Evolutionary conservation across 92 coral and sea anemone genomes (phyloP).

Genomic region (Actinostola sp.): DNA sequence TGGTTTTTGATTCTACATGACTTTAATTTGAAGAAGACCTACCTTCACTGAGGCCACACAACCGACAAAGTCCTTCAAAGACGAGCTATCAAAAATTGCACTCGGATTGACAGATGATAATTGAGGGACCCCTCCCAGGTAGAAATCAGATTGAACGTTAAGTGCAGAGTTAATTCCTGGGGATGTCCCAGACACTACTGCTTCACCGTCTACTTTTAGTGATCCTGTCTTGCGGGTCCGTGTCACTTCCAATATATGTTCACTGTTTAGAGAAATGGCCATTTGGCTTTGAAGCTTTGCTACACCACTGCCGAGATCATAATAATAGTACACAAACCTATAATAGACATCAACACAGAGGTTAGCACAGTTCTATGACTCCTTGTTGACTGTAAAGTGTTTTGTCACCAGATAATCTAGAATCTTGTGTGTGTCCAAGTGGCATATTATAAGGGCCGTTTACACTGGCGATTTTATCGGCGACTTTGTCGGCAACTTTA

Average conservation of each 20-base stretch:
- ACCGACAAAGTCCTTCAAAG: constrained; percentile 77
- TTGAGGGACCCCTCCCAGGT: constrained; percentile 91
- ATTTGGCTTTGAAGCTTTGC: constrained; percentile 59
- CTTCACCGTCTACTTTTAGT: constrained; percentile 50
- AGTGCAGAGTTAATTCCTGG: constrained; percentile 69
- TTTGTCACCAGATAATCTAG: too few relatives aligned
- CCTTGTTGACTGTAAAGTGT: too few relatives aligned
- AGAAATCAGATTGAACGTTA: constrained; percentile 76
- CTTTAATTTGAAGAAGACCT: neutral
- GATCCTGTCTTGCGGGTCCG: constrained; percentile 50
- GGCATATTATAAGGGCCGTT: too few relatives aligned
- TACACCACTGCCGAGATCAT: constrained; percentile 85
- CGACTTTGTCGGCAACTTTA: too few relatives aligned
- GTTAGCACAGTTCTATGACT: too few relatives aligned
- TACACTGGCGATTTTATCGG: too few relatives aligned
- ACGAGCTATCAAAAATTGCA: constrained; percentile 59
- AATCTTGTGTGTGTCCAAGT: too few relatives aligned
- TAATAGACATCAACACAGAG: too few relatives aligned
- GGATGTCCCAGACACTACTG: constrained; percentile 43
- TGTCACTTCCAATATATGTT: constrained; percentile 54
- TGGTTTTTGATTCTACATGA: too few relatives aligned
- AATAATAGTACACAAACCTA: constrained; percentile 76
- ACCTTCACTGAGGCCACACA: constrained; percentile 76
- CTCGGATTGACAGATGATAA: constrained; percentile 65
- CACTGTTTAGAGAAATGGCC: constrained; percentile 50